Evolutionary conservation across 2,797 vertebrate species (phyloP).

Genomic region (Sphenodon punctatus): DNA sequence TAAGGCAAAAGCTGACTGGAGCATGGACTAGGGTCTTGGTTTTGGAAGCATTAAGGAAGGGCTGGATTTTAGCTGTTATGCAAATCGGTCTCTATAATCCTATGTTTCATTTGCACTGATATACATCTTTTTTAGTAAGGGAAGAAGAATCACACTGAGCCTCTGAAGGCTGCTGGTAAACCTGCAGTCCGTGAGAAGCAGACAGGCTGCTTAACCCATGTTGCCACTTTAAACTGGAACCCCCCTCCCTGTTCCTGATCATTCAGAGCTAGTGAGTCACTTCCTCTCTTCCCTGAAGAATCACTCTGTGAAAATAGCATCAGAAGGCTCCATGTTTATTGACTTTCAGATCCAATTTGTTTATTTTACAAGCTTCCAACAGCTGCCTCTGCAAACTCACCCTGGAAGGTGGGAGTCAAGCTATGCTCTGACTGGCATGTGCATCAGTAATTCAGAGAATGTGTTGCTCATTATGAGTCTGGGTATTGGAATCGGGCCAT

Average conservation of each 20-base stretch:
- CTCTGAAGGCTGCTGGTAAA: not conserved
- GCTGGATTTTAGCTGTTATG: too few species aligned
- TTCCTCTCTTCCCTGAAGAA: constrained; percentile 12
- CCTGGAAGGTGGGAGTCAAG: not conserved
- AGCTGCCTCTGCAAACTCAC: not conserved
- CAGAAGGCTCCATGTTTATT: not conserved
- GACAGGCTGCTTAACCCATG: not conserved
- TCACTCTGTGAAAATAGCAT: not conserved
- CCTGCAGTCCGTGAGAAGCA: not conserved
- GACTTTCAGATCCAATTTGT: not conserved
- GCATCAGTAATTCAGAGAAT: not conserved
- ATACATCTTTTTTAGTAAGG: too few species aligned
- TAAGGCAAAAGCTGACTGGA: too few species aligned
- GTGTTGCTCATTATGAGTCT: not conserved
- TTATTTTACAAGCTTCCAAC: rapidly evolving
- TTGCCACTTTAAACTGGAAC: not conserved
- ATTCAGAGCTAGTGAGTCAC: not conserved
- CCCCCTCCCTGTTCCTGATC: not conserved
- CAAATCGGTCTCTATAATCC: too few species aligned
- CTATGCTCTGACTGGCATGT: not conserved
- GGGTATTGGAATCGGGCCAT: not conserved
- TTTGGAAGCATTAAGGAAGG: too few species aligned
- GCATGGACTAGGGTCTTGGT: too few species aligned
- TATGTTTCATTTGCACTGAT: too few species aligned
- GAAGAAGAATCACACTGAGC: not conserved